Conservation (phyloP, 2,888 invertebrate species). For the Celastrina argiolus region DNA sequence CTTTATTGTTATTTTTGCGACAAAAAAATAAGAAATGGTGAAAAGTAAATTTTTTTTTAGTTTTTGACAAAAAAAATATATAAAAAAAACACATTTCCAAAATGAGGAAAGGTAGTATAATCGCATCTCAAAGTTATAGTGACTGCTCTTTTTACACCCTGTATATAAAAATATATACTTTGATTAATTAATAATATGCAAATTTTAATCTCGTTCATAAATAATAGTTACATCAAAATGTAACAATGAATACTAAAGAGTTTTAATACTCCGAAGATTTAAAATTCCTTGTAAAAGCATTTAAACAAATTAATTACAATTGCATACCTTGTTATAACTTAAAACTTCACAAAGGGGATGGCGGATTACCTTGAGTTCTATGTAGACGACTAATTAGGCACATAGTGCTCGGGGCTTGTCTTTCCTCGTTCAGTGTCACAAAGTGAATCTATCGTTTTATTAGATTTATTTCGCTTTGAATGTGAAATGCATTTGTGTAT, state of each 20-base stretch:
- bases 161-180: no score
- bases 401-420: slow-evolving; percentile 21
- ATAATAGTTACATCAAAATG: no score
- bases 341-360: slow-evolving; percentile 23
- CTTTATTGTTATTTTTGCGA: no score
- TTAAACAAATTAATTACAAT: slow-evolving; percentile 14
- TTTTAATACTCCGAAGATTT: neutral
- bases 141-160: no score
- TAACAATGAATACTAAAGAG: neutral
- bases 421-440: slow-evolving; percentile 9
- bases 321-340: slow-evolving; percentile 22
- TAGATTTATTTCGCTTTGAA: slow-evolving; percentile 21
- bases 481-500: slow-evolving; percentile 12
- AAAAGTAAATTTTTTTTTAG: no score
- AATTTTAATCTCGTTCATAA: neutral
- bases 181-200: neutral
- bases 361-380: slow-evolving; percentile 20
- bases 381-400: slow-evolving; percentile 24
- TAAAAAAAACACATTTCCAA: no score
- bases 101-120: no score
- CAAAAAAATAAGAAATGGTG: no score
- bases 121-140: no score
- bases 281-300: slow-evolving; percentile 16
- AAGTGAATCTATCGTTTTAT: slow-evolving; percentile 18
- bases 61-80: no score